Base-by-base conservation (phyloP, 2,888 invertebrate genomes). In the Epicampocera succincta region DNA sequence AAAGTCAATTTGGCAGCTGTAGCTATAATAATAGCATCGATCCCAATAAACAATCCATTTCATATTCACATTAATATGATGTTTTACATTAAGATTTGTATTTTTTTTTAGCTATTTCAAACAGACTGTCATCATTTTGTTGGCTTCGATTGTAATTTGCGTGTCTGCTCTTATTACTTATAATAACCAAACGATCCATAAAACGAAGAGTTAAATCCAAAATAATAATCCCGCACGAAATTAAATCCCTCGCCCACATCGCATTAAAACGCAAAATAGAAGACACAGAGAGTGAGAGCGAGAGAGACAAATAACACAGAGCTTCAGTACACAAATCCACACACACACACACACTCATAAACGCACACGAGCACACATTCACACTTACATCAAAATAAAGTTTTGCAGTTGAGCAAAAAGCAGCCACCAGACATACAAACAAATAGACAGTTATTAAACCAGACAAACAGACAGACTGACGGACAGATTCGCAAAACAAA, bases 131-230 rank as follows among this genome's bases (percentile, higher is more conserved):
- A 11, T 66, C 52, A 52, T 66, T 66, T 46, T 46, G 60, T 52
- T 73, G 9, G 46, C 17, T 13, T 13, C 1, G 54, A 82, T 71
- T 78, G 74, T 82, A 75, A 61, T 72, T 82, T 78, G 82, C 82
- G 82, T 82, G 78, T 76, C 80, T 83, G 83, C 50, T 76, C 76
- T 76, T 63, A 76, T 79, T 82, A 82, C 74, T 74, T 82, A 78
- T 82, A 82, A 82, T 82, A 82, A 85, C 87, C 88, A 89, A 87
- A 85, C 89, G 88, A 89, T 89, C 88, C 89, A 89, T 89, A 89
- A 89, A 89, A 89, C 89, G 89, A 89, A 89, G 89, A 89, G 89
- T 89, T 89, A 89, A 89, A 89, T 89, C 89, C 89, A 86, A 89
- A 89, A 89, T 89, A 89, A 89, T 89, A 89, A 89, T 89, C 89